Evolutionary conservation across 1,140 invertebrate genomes (phyloP), one percentile per base, ranked within the genome.

Genomic region (Daktulosphaira vitifoliae): DNA sequence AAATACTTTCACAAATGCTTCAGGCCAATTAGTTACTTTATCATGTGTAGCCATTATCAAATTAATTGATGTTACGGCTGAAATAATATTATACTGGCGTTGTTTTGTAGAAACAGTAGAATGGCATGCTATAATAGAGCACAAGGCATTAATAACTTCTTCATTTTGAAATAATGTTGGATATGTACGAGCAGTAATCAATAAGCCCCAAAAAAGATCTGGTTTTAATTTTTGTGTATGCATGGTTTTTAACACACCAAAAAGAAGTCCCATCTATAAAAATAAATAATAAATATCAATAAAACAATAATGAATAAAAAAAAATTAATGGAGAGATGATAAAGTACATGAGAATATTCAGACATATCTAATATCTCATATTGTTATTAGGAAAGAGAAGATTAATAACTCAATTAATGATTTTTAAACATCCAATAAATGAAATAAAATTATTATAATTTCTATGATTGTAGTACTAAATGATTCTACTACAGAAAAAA

Each of bases 51-150:
- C 89, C 67, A 84, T 80, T 73, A 89, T 82, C 16, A 98, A 76
- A 67, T 96, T 79, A 78, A 92, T 95, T 62, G 89, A 87, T 37
- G 88, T 87, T 11, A 96, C 74, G 13, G 94, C 85, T 67, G 90
- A 85, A 65, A 84, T 81, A 74, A 77, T 84, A 74, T 80, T 72
- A 70, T 75, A 78, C 15, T 75, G 74, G 70, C 78, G 79, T 6
- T 74, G 70, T 42, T 68, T 69, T 51, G 76, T 74, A 65, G 72
- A 74, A 29, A 74, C 20, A 22, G 72, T 69, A 33, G 75, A 76
- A 70, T 95, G 90, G 46, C 89, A 77, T 70, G 88, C 86, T 48
- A 96, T 75, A n/a, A 93, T 76, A 22, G 87, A 89, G 59, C 90
- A 84, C 3, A 96, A 77, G 3, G 84, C 90, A 71, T 87, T 84